Evolutionary conservation across 2,113 vertebrate genomes (phyloP).

Genomic region (Mionectes macconnelli): DNA sequence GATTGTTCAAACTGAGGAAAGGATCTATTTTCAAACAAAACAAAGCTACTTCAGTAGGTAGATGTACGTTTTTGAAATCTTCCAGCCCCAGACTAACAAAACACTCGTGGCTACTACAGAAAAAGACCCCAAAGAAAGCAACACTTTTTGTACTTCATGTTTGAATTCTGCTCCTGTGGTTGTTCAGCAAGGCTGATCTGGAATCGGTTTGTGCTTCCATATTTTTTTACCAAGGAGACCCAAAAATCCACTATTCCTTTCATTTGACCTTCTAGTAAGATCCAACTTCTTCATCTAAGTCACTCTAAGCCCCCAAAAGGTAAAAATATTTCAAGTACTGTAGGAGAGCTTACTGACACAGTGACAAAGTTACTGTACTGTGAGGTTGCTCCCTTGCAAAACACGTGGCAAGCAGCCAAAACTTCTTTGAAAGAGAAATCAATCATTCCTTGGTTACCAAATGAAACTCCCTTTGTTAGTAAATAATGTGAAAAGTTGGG

Average conservation of each 20-base stretch:
- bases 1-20: not conserved
- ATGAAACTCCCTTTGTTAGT: not conserved
- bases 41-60: not conserved
- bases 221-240: not conserved
- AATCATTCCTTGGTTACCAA: not conserved
- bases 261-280: not conserved
- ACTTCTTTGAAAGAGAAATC: not conserved
- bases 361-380: not conserved
- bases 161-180: not conserved
- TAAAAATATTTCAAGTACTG: not conserved
- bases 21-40: not conserved
- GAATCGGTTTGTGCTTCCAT: not conserved
- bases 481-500: not conserved
- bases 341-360: not conserved
- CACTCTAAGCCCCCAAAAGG: not conserved
- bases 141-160: not conserved
- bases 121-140: not conserved
- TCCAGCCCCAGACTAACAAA: not conserved
- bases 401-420: not conserved
- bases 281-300: not conserved
- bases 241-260: not conserved
- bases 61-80: not conserved
- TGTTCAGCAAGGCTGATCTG: not conserved
- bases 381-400: not conserved
- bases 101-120: accelerated